Evolutionary conservation across 2,888 invertebrate species (phyloP).

Genomic region (Netelia inedita): DNA sequence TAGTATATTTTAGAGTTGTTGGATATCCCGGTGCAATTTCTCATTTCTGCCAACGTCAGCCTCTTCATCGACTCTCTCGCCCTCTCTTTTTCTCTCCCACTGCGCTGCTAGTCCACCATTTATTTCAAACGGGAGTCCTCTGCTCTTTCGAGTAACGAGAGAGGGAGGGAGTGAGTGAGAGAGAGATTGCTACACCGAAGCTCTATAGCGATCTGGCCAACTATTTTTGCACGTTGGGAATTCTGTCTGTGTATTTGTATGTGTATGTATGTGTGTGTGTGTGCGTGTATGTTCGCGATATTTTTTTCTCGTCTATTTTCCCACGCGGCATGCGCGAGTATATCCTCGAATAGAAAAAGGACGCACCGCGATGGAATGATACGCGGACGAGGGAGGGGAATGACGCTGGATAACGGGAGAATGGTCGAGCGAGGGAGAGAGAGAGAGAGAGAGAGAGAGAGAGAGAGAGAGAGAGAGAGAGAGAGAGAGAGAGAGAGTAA

Average conservation of each 20-base stretch:
- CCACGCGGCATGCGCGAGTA: constrained; percentile 32
- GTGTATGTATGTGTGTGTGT: neutral
- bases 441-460: constrained; percentile 21
- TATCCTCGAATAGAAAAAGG: constrained; percentile 46
- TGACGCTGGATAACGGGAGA: constrained; percentile 7
- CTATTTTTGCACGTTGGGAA: constrained; percentile 40
- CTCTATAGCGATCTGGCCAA: constrained; percentile 47
- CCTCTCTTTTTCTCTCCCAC: constrained; percentile 29
- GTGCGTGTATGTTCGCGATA: neutral
- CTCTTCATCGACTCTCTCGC: constrained; percentile 61
- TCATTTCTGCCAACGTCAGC: constrained; percentile 67
- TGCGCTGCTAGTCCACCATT: constrained; percentile 50
- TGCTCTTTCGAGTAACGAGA: constrained; percentile 55
- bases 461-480: constrained; percentile 23
- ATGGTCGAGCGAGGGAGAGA: constrained; percentile 42
- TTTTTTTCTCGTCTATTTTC: constrained; percentile 29
- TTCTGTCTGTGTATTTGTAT: neutral
- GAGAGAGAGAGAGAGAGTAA: constrained; percentile 34
- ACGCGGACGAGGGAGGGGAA: constrained; percentile 46
- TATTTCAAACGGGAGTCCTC: constrained; percentile 45
- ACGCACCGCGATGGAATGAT: constrained; percentile 60
- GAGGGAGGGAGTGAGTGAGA: constrained; percentile 1
- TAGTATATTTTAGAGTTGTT: constrained; percentile 55
- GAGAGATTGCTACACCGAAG: constrained; percentile 32
- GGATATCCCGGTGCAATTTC: constrained; percentile 64